Percentiles rank a stretch among this genome's conserved stretches.
These are phyloP conservation scores for Amblyjoppa fuscipennis DNA, from an alignment of 2,888 invertebrate genomes.

Conservation along the genomic window DNA sequence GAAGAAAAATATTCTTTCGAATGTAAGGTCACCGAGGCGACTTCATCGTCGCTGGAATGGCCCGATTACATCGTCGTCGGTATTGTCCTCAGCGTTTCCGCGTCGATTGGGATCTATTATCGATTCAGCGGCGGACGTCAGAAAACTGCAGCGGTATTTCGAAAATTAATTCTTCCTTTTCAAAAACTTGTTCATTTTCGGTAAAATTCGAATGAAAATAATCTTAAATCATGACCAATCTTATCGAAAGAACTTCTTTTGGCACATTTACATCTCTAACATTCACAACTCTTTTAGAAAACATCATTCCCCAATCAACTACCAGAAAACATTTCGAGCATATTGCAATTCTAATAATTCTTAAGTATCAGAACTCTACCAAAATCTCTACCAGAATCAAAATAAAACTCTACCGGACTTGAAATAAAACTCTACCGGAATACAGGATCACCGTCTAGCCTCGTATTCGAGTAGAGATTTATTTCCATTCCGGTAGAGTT, in stretches of 20 bases:
- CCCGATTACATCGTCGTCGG: constrained; percentile 92
- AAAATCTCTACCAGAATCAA: too few species aligned
- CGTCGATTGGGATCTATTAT: constrained; percentile 93
- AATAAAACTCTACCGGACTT: too few species aligned
- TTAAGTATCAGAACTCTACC: too few species aligned
- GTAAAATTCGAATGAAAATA: neutral
- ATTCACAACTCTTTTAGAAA: too few species aligned
- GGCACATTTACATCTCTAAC: too few species aligned
- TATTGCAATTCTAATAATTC: too few species aligned
- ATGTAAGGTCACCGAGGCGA: constrained; percentile 36
- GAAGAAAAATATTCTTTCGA: neutral
- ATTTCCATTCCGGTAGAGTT: too few species aligned
- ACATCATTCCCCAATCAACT: too few species aligned
- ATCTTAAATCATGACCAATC: neutral
- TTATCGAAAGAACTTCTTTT: neutral
- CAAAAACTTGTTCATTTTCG: neutral
- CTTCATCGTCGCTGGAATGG: constrained; percentile 74
- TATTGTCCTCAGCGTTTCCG: constrained; percentile 90
- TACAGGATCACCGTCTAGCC: too few species aligned
- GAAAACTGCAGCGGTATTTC: constrained; percentile 90
- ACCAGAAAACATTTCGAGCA: too few species aligned
- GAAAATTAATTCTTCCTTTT: neutral
- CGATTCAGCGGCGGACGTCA: constrained; percentile 94
- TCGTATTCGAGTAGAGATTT: too few species aligned
- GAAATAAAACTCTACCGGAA: too few species aligned